Evolutionary conservation across 1,140 invertebrate genomes (phyloP).

Genomic region (Maniola jurtina): DNA sequence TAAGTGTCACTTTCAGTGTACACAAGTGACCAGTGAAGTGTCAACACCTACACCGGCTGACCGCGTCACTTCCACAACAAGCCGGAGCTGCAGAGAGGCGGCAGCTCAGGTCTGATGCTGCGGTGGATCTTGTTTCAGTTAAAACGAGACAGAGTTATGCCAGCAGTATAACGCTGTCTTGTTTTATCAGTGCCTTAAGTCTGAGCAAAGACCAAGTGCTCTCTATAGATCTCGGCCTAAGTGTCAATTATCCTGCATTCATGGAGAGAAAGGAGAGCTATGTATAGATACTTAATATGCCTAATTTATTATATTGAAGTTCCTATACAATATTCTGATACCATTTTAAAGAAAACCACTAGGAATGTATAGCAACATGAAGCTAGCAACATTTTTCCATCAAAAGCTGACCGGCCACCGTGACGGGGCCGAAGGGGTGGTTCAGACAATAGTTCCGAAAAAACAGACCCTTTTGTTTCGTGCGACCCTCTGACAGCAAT

Average conservation of each 20-base stretch:
- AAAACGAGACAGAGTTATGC: too few species aligned
- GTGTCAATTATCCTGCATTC: too few species aligned
- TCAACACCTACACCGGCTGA: constrained; percentile 45
- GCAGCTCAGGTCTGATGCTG: constrained; percentile 54
- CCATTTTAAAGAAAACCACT: too few species aligned
- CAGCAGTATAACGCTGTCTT: too few species aligned
- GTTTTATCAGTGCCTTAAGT: too few species aligned
- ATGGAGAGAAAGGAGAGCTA: too few species aligned
- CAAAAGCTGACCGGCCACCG: constrained; percentile 36
- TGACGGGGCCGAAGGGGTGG: constrained; percentile 32
- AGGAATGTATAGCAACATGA: neutral
- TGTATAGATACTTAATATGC: too few species aligned
- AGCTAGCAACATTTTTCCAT: constrained; percentile 27
- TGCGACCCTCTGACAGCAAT: constrained; percentile 57
- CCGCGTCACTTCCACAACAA: constrained; percentile 67
- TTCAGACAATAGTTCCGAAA: constrained; percentile 57
- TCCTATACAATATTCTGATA: too few species aligned
- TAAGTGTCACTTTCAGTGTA: constrained; percentile 41
- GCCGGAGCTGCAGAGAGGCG: constrained; percentile 57
- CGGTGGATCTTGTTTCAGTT: constrained; percentile 64
- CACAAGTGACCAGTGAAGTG: constrained; percentile 24
- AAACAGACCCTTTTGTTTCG: constrained; percentile 52
- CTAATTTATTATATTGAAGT: too few species aligned
- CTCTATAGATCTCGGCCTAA: too few species aligned
- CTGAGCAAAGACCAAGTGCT: too few species aligned